Evolutionary conservation across 2,797 vertebrate genomes (phyloP).

Genomic region (Numenius phaeopus): DNA sequence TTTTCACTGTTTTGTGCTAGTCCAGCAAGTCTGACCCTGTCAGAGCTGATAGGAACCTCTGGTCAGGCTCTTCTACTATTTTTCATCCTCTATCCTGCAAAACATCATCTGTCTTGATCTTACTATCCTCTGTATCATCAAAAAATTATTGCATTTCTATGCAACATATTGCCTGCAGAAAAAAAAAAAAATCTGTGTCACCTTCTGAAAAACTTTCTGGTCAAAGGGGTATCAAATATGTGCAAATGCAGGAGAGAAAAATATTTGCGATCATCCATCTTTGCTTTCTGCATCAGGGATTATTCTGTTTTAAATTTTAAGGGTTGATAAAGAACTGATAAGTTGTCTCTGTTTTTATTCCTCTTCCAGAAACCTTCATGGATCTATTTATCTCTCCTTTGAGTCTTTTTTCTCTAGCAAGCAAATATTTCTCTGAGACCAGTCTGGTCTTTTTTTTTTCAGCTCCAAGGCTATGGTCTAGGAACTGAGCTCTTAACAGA

Average conservation of each 20-base stretch:
- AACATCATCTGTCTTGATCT: conserved; percentile 19
- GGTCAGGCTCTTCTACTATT: neutral
- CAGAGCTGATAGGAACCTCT: conserved; percentile 15
- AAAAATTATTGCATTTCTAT: conserved; percentile 22
- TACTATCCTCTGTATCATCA: conserved; percentile 16
- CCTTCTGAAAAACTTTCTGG: neutral
- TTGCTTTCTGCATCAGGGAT: neutral
- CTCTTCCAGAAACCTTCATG: neutral
- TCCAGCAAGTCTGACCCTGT: conserved; percentile 6
- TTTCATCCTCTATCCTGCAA: neutral
- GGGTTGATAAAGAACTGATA: neutral
- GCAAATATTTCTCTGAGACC: neutral
- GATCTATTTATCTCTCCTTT: neutral
- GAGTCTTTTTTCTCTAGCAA: neutral
- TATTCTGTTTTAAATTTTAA: neutral
- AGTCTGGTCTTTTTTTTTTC: neutral
- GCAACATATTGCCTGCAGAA: neutral
- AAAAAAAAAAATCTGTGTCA: neutral
- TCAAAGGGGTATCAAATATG: neutral
- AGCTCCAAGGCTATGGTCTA: neutral
- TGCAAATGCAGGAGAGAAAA: neutral
- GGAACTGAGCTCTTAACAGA: neutral
- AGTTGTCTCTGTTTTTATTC: neutral
- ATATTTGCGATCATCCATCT: neutral
- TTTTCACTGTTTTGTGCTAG: conserved; percentile 15